Evolutionary conservation across 2,797 vertebrate genomes (phyloP).

Genomic region (Protosalanx chinensis): DNA sequence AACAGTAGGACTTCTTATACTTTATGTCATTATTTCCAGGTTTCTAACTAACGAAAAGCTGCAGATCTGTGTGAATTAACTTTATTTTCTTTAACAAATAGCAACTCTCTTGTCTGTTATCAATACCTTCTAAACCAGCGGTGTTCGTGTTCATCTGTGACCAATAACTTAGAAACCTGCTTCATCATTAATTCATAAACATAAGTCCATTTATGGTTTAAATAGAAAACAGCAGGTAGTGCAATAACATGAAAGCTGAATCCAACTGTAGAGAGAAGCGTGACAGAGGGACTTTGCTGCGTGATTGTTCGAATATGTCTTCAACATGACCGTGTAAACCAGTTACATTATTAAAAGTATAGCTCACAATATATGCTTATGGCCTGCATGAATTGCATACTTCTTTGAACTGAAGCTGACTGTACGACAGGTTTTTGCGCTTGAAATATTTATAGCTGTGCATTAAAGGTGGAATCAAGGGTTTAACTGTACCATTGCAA

Average conservation of each 20-base stretch:
- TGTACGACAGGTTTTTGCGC: conserved; percentile 71
- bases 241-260: conserved; percentile 20
- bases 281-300: conserved; percentile 34
- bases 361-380: conserved; percentile 11
- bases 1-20: background rate
- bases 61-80: conserved; percentile 26
- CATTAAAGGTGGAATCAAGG: conserved; percentile 77
- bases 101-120: conserved; percentile 62
- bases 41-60: conserved; percentile 43
- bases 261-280: conserved; percentile 11
- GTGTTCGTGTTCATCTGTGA: conserved; percentile 59
- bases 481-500: conserved; percentile 75
- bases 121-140: conserved; percentile 66
- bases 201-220: conserved; percentile 50
- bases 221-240: conserved; percentile 16
- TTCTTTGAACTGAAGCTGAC: conserved; percentile 51
- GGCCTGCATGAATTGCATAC: conserved; percentile 58
- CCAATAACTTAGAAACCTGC: conserved; percentile 67
- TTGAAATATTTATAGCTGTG: conserved; percentile 80
- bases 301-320: conserved; percentile 45
- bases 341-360: conserved; percentile 60
- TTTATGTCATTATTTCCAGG: conserved; percentile 19
- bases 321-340: conserved; percentile 43
- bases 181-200: conserved; percentile 66
- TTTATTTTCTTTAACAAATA: conserved; percentile 41